Evolutionary conservation across 2,113 vertebrate species (phyloP).

Genomic region (Empidonax alnorum): DNA sequence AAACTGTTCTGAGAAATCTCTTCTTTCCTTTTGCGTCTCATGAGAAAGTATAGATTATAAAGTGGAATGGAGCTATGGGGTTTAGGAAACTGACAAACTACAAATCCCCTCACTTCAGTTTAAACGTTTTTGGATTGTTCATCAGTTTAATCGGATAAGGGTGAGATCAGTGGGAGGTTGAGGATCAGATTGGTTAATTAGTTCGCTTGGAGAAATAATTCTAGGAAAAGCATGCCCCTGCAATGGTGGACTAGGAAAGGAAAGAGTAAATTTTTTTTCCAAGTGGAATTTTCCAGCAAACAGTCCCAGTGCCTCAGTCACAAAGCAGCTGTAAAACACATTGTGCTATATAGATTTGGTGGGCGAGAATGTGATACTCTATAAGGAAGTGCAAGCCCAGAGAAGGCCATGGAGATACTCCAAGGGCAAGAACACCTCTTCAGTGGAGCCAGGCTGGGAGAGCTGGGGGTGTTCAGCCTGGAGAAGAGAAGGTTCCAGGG

Average conservation of each 20-base stretch:
- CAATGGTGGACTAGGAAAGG: not conserved
- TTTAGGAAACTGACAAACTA: not conserved
- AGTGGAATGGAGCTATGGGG: not conserved
- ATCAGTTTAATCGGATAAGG: not conserved
- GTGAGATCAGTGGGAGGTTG: not conserved
- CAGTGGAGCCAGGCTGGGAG: not conserved
- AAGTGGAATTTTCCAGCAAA: constrained; percentile 17
- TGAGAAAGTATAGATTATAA: not conserved
- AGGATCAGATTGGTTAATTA: not conserved
- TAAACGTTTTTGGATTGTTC: not conserved
- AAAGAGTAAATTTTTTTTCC: not conserved
- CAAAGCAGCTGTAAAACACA: not conserved
- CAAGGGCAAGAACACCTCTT: not conserved
- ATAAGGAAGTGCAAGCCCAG: not conserved
- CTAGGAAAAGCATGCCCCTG: not conserved
- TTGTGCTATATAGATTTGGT: fast-evolving
- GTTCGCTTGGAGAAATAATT: not conserved
- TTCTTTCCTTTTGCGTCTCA: not conserved
- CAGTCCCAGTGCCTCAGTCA: not conserved
- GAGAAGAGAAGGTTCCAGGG: not conserved
- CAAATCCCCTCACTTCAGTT: not conserved
- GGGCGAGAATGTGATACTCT: not conserved
- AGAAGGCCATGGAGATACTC: fast-evolving
- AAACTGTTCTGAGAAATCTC: not conserved
- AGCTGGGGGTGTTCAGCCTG: not conserved